Evolutionary conservation across 1,140 invertebrate genomes (phyloP).

Genomic region (Eupristina koningsbergeri): DNA sequence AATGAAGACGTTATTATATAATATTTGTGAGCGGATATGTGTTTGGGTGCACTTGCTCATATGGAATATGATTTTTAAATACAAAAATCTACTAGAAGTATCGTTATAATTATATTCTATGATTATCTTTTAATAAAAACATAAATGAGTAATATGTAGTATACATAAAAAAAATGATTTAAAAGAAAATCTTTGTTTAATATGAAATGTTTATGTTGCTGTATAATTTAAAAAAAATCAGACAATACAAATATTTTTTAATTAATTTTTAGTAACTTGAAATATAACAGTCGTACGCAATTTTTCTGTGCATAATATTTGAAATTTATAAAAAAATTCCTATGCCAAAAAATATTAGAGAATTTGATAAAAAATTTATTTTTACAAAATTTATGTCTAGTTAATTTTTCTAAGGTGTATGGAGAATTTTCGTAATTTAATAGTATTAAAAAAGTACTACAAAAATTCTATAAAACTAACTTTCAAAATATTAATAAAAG

Average conservation of each 20-base stretch:
- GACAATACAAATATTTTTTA: slow-evolving; percentile 17
- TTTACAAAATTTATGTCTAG: slow-evolving; percentile 14
- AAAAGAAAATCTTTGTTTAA: slow-evolving; percentile 33
- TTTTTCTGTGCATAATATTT: slow-evolving; percentile 4
- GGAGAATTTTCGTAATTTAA: too few species aligned
- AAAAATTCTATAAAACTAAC: too few species aligned
- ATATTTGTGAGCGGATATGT: slow-evolving; percentile 26
- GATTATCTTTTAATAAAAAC: slow-evolving; percentile 30
- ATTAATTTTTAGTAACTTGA: too few species aligned
- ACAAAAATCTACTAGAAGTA: background rate
- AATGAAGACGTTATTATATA: background rate
- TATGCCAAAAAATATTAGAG: background rate
- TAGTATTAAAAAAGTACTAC: too few species aligned
- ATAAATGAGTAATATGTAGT: slow-evolving; percentile 30
- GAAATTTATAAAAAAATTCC: background rate
- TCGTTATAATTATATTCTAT: slow-evolving; percentile 11
- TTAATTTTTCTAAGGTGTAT: slow-evolving; percentile 16
- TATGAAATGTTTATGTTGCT: slow-evolving; percentile 38
- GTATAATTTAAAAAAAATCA: slow-evolving; percentile 14
- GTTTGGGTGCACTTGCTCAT: background rate
- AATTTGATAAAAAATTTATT: slow-evolving; percentile 15
- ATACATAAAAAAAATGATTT: background rate
- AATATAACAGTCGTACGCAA: too few species aligned
- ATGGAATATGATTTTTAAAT: slow-evolving; percentile 2
- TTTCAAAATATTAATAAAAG: background rate